These are phyloP conservation scores for Ploceus nigricollis DNA, from an alignment of 2,113 vertebrate genomes.

Conservation along the genomic window DNA sequence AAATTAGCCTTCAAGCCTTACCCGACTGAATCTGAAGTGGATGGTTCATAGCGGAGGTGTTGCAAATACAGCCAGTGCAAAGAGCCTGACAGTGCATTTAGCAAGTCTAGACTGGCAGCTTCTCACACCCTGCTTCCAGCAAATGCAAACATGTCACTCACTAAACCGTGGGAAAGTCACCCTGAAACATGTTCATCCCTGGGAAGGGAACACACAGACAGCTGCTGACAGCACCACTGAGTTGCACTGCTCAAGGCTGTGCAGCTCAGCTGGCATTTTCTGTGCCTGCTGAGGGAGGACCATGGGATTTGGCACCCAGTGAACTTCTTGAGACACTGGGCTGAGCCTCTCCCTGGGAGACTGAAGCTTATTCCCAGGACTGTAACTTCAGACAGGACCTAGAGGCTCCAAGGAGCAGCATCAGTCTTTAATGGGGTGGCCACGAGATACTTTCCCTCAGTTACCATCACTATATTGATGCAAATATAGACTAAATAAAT, in stretches of 20 bases:
- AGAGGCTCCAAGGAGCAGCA: neutral
- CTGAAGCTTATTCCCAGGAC: neutral
- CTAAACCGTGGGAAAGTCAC: rapidly evolving
- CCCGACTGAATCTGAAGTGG: neutral
- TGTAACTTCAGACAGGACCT: neutral
- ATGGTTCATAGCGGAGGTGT: neutral
- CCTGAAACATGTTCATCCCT: neutral
- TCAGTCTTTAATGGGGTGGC: neutral
- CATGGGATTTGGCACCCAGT: neutral
- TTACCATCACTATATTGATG: neutral
- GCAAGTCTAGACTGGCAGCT: neutral
- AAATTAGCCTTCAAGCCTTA: neutral
- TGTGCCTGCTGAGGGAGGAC: neutral
- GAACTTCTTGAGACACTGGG: neutral
- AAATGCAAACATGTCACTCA: neutral
- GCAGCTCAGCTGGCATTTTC: neutral
- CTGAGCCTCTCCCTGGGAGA: neutral
- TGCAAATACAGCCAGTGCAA: neutral
- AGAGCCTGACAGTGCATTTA: neutral
- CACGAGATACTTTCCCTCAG: neutral
- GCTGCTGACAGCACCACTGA: neutral
- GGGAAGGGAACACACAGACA: neutral
- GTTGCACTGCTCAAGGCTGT: rapidly evolving
- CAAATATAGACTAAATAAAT: neutral
- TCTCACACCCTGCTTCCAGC: neutral